Conservation (phyloP, 1,140 invertebrate species). For the Tetramorium alpestre region DNA sequence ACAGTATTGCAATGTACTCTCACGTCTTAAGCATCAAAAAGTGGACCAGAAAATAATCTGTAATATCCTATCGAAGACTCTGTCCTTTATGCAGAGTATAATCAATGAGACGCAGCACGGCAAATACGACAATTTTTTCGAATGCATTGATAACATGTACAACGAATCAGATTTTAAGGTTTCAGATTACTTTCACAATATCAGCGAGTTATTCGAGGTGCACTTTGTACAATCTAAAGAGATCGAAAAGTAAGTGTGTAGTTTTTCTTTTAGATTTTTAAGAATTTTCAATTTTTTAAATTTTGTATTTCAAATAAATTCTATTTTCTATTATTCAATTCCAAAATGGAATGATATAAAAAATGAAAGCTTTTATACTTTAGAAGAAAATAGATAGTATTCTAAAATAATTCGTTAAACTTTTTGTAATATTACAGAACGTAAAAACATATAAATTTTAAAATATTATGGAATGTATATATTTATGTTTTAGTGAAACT, state of each 20-base stretch:
- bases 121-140: background rate
- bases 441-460: background rate
- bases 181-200: background rate
- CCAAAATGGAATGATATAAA: background rate
- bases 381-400: background rate
- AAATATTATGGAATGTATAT: background rate
- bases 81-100: background rate
- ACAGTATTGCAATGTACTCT: conserved; percentile 7
- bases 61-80: background rate
- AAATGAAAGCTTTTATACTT: background rate
- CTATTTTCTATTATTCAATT: background rate
- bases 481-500: background rate
- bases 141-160: background rate
- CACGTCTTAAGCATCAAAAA: background rate
- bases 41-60: conserved; percentile 18
- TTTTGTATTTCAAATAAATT: background rate
- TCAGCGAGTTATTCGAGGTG: background rate
- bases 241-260: background rate
- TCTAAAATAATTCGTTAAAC: background rate
- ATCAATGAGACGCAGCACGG: background rate
- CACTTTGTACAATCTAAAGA: background rate
- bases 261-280: conserved; percentile 10
- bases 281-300: background rate
- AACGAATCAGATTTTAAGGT: background rate
- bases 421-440: background rate